phyloP scores from a whole-genome alignment of 2,113 vertebrate genomes.

The Crypturellus undulatus region DNA sequence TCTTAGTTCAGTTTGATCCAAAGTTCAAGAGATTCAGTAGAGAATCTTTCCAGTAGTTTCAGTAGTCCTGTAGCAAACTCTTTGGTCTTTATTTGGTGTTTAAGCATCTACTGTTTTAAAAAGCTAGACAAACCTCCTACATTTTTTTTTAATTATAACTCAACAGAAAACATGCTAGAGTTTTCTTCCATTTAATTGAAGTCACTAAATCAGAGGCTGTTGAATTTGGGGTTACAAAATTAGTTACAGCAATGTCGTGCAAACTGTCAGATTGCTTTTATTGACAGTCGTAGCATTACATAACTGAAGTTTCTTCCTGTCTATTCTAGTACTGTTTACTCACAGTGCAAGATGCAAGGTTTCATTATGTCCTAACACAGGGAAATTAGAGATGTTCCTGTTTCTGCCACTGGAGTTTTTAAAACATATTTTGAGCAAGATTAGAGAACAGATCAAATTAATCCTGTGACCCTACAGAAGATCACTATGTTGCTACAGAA shows the following conservation, averaged over 20 bases:
- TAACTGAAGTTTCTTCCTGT: not conserved
- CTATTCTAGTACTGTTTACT: not conserved
- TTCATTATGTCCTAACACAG: not conserved
- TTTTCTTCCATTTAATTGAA: not conserved
- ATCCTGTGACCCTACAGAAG: not conserved
- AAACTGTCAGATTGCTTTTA: not conserved
- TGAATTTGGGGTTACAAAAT: not conserved
- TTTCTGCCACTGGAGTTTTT: not conserved
- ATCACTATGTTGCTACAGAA: not conserved
- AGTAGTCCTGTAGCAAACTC: not conserved
- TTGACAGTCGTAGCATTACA: not conserved
- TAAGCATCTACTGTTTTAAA: not conserved
- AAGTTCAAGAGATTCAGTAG: not conserved
- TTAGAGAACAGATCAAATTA: not conserved
- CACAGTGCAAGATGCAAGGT: not conserved
- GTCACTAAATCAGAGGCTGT: not conserved
- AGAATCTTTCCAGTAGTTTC: not conserved
- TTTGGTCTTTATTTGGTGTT: not conserved
- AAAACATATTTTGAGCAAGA: not conserved
- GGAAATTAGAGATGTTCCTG: not conserved
- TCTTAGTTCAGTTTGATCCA: not conserved
- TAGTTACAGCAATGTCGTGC: not conserved
- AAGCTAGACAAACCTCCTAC: not conserved
- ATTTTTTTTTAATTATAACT: not conserved
- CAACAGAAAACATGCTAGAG: not conserved